A percentile compares a stretch with the other conserved stretches of the same genome.
phyloP scores from a whole-genome alignment of 2,797 vertebrate genomes.

The Apodemus agrarius region DNA sequence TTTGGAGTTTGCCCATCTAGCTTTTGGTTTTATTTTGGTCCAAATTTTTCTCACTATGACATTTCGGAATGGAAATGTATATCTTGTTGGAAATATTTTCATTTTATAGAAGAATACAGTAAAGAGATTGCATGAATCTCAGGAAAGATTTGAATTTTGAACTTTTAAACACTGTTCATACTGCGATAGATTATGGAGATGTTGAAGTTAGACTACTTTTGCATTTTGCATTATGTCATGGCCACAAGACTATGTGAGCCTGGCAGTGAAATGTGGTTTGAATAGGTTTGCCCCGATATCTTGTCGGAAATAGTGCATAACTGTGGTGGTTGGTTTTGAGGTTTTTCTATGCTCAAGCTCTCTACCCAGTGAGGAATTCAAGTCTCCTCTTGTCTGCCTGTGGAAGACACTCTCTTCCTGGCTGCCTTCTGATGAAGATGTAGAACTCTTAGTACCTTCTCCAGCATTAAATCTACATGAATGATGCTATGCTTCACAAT shows the following conservation, averaged over 20 bases:
- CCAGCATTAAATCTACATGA: background rate
- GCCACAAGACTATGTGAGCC: background rate
- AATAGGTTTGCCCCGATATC: background rate
- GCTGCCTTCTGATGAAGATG: background rate
- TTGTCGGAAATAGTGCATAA: background rate
- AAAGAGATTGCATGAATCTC: background rate
- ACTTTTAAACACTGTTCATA: background rate
- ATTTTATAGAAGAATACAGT: background rate
- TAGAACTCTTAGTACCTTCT: background rate
- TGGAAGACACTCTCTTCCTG: background rate
- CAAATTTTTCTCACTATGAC: background rate
- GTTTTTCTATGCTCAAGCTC: background rate
- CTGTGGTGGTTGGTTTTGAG: background rate
- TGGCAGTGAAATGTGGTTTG: background rate
- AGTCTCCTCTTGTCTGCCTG: background rate
- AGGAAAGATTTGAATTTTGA: background rate
- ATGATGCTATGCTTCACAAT: background rate
- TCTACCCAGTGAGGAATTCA: background rate
- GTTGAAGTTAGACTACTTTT: background rate
- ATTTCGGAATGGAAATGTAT: background rate
- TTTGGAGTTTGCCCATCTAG: background rate
- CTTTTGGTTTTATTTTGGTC: background rate
- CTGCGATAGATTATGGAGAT: background rate
- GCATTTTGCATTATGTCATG: background rate
- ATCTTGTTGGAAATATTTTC: background rate